Evolutionary conservation across 2,888 invertebrate species (phyloP).

Genomic region (Hartigia nigra): DNA sequence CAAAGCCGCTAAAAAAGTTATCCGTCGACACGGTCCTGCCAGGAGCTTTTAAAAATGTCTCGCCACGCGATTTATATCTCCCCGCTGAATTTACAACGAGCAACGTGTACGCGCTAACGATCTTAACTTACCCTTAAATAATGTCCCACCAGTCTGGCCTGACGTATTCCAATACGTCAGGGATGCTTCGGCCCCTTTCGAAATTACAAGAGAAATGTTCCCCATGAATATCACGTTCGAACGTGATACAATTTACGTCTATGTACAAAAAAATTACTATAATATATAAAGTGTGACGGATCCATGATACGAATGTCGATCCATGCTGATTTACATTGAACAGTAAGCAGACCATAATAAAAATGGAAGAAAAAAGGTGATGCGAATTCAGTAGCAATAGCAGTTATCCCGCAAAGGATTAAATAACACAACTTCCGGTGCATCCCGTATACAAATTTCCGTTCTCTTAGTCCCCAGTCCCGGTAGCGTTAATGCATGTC

Average conservation of each 20-base stretch:
- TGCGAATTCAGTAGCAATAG: too few species aligned
- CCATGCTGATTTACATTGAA: too few species aligned
- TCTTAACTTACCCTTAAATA: slow-evolving; percentile 12
- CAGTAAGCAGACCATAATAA: too few species aligned
- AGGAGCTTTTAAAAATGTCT: slow-evolving; percentile 25
- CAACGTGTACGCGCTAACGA: slow-evolving; percentile 26
- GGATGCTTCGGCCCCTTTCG: not conserved
- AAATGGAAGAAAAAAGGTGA: too few species aligned
- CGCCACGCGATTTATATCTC: slow-evolving; percentile 31
- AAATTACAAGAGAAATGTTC: too few species aligned
- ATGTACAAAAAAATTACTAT: not conserved
- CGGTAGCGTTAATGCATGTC: not conserved
- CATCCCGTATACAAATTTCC: not conserved
- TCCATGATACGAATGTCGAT: too few species aligned
- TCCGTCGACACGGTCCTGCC: not conserved
- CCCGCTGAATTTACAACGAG: slow-evolving; percentile 34
- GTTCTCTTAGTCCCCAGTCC: not conserved
- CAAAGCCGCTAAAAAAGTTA: not conserved
- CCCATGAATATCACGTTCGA: too few species aligned
- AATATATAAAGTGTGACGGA: not conserved
- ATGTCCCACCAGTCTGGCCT: not conserved
- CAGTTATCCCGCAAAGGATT: too few species aligned
- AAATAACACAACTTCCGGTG: not conserved
- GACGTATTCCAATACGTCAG: not conserved
- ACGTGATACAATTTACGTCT: not conserved